These are phyloP conservation scores for Sinocyclocheilus anshuiensis DNA, from an alignment of 2,113 vertebrate species.

Conservation along the genomic window DNA sequence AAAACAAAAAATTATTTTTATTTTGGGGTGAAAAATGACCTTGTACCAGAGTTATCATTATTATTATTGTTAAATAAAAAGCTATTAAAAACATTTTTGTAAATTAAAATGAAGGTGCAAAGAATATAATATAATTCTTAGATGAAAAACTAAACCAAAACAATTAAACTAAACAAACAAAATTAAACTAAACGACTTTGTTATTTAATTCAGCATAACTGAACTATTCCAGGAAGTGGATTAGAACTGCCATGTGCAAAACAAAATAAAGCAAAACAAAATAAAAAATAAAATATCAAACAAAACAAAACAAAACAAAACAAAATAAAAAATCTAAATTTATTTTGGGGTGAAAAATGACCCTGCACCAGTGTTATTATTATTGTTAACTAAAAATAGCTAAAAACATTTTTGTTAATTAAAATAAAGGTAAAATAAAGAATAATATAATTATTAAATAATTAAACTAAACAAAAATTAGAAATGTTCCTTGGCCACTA, in stretches of 20 bases:
- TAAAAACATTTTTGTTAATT: too few species aligned
- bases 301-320: too few species aligned
- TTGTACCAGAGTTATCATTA: background rate
- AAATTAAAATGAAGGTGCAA: background rate
- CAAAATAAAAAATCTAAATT: too few species aligned
- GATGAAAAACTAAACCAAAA: too few species aligned
- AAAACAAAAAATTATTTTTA: background rate
- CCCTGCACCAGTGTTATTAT: too few species aligned
- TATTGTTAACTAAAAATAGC: too few species aligned
- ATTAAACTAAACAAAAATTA: background rate
- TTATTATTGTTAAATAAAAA: background rate
- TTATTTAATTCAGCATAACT: too few species aligned
- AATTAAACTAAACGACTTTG: too few species aligned
- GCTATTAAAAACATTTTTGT: background rate
- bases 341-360: too few species aligned
- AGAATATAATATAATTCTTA: background rate
- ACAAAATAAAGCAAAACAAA: background rate
- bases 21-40: background rate
- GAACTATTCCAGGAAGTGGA: background rate
- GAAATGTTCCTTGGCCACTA: background rate
- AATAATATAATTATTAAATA: too few species aligned
- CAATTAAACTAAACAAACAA: too few species aligned
- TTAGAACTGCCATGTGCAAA: background rate
- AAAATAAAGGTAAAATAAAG: too few species aligned
- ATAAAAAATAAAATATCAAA: background rate